Evolutionary conservation across 64 coral and sea anemone species (phyloP).

Genomic region (Stichodactyla mertensii): DNA sequence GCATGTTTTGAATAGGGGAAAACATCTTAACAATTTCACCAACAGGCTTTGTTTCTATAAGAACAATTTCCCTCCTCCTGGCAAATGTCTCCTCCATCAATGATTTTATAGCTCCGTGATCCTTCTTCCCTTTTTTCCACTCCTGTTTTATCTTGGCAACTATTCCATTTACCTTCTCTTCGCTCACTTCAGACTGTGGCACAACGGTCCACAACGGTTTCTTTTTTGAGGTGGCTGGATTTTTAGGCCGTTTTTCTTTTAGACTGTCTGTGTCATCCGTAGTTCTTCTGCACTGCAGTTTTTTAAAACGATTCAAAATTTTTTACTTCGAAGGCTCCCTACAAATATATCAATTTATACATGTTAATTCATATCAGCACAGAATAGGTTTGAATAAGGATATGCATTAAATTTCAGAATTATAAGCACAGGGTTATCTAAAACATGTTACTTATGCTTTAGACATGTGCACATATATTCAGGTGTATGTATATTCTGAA

Average conservation of each 20-base stretch:
- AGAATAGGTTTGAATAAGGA: background rate
- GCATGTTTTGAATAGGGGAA: slow-evolving; percentile 20
- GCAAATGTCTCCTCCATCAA: slow-evolving; percentile 9
- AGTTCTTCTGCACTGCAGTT: background rate
- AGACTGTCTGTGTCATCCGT: background rate
- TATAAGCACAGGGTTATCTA: no score
- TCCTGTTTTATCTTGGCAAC: background rate
- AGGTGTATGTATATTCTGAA: no score
- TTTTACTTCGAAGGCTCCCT: slow-evolving; percentile 30
- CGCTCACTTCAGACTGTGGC: background rate
- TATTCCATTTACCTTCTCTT: background rate
- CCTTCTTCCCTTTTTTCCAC: background rate
- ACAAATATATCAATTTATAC: background rate
- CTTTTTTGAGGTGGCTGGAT: background rate
- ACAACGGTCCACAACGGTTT: slow-evolving; percentile 24
- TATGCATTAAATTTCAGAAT: background rate
- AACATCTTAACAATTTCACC: background rate
- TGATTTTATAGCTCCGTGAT: slow-evolving; percentile 8
- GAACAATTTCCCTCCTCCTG: slow-evolving; percentile 7
- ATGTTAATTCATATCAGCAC: background rate
- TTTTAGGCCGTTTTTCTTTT: background rate
- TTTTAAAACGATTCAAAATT: slow-evolving; percentile 21
- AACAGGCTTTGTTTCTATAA: background rate
- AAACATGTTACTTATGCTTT: no score
- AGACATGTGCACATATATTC: no score